Evolutionary conservation across 2,113 vertebrate genomes (phyloP).

Genomic region (Marmota flaviventris): DNA sequence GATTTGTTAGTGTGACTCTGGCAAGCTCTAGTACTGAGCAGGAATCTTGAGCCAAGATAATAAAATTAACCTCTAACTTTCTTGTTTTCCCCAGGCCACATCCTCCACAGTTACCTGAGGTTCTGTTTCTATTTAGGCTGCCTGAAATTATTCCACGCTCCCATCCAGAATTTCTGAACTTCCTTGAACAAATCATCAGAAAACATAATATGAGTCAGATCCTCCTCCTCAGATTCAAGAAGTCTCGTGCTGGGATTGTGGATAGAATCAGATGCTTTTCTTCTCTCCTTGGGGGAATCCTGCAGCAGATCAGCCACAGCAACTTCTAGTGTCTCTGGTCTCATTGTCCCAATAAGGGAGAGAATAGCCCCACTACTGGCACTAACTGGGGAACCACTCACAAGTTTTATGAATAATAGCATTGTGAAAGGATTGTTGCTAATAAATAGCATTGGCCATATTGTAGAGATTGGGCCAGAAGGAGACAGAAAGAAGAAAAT

Average conservation of each 20-base stretch:
- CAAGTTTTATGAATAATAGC: not conserved
- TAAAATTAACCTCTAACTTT: not conserved
- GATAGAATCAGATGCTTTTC: not conserved
- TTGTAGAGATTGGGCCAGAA: not conserved
- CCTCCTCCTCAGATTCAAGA: not conserved
- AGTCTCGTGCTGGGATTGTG: not conserved
- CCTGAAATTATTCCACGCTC: not conserved
- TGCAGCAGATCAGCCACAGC: not conserved
- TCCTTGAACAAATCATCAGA: not conserved
- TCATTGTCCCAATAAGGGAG: not conserved
- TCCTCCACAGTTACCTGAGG: not conserved
- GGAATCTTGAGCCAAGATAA: not conserved
- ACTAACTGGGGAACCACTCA: not conserved
- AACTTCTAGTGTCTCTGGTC: not conserved
- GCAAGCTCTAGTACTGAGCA: not conserved
- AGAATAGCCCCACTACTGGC: not conserved
- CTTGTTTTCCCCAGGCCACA: not conserved
- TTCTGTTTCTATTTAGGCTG: conserved; percentile 2
- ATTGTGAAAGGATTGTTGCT: not conserved
- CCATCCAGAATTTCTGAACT: conserved; percentile 34
- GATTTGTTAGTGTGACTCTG: not conserved
- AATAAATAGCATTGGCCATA: not conserved
- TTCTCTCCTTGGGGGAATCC: not conserved
- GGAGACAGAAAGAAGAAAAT: not conserved
- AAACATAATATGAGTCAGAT: not conserved